Conservation (phyloP, 2,888 invertebrate species). For the Pyrgus malvae region DNA sequence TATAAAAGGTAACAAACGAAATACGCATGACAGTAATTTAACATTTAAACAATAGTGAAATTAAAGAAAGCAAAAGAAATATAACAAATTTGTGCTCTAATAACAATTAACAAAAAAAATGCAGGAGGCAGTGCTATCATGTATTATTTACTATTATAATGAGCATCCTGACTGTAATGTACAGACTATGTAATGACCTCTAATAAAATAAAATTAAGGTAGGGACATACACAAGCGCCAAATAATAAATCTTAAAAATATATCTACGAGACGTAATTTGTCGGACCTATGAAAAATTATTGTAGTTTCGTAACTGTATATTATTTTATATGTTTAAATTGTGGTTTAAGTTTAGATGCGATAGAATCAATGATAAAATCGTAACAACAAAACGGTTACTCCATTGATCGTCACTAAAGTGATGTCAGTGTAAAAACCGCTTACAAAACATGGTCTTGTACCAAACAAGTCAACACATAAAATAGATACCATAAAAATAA, state of each 20-base stretch:
- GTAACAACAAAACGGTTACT: constrained; percentile 9
- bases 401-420: constrained; percentile 1
- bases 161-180: constrained; percentile 63
- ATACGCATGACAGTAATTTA: not conserved
- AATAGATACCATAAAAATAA: constrained; percentile 32
- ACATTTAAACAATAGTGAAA: not conserved
- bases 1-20: not conserved
- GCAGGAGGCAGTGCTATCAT: constrained; percentile 51
- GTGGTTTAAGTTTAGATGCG: constrained; percentile 57
- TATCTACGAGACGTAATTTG: constrained; percentile 40
- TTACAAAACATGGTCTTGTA: constrained; percentile 27
- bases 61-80: not conserved
- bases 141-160: constrained; percentile 56
- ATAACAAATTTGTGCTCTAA: constrained; percentile 24
- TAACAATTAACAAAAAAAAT: constrained; percentile 33
- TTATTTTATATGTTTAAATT: constrained; percentile 49
- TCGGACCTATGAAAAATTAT: constrained; percentile 35
- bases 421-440: constrained; percentile 10
- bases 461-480: constrained; percentile 41
- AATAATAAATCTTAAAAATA: constrained; percentile 40
- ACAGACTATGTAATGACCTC: constrained; percentile 23
- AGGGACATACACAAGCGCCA: constrained; percentile 39
- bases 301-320: constrained; percentile 56
- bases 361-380: constrained; percentile 44
- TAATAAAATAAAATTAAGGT: constrained; percentile 36